These are phyloP conservation scores for Alauda arvensis DNA, from an alignment of 2,797 vertebrate species.

Conservation along the genomic window DNA sequence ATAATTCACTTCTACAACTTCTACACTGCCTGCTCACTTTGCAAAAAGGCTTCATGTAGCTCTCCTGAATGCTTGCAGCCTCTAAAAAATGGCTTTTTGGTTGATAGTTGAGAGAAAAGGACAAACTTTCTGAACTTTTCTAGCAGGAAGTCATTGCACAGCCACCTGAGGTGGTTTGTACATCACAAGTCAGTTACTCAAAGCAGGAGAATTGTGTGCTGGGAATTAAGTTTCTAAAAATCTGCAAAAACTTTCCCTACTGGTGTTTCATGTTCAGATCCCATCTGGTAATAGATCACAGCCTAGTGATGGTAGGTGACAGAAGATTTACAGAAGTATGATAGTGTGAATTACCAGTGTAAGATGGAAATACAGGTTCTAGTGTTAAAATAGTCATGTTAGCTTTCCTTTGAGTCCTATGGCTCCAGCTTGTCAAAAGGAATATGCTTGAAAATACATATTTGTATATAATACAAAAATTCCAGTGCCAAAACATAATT, in stretches of 20 bases:
- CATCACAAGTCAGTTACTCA: neutral
- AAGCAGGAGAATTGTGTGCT: neutral
- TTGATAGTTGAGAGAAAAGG: neutral
- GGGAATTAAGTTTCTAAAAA: slow-evolving; percentile 36
- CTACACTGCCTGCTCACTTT: neutral
- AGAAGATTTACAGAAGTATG: neutral
- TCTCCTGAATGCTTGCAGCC: neutral
- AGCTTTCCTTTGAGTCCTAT: slow-evolving; percentile 9
- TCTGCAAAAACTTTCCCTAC: neutral
- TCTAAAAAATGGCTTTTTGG: neutral
- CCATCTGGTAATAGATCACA: neutral
- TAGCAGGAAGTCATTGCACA: neutral
- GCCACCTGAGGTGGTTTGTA: neutral
- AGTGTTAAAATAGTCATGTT: neutral
- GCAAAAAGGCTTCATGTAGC: neutral
- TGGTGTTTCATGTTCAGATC: neutral
- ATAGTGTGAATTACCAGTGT: neutral
- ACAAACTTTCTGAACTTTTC: neutral
- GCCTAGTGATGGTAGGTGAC: neutral
- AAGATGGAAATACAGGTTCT: neutral
- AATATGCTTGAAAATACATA: neutral
- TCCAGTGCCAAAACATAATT: neutral
- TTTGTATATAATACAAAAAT: neutral
- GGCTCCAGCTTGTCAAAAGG: neutral
- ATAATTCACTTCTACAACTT: neutral